Percentiles rank a stretch among this genome's conserved stretches.
Conservation (phyloP, 1,140 invertebrate species). For the Portunus trituberculatus region DNA sequence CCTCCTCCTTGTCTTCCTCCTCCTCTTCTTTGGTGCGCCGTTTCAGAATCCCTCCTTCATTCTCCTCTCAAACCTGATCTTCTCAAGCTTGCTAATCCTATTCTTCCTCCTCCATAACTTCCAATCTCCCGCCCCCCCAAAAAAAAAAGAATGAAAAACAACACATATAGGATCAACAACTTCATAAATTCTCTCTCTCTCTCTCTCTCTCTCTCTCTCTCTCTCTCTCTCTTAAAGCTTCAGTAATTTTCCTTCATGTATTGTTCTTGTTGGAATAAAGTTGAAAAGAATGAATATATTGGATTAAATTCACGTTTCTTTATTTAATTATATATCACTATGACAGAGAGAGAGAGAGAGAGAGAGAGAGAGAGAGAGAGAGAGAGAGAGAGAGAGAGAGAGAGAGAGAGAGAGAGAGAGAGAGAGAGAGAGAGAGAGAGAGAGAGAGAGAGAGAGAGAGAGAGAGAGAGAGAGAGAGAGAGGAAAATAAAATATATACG, state of each 20-base stretch:
- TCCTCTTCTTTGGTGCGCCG: not conserved
- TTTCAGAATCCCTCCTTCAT: not conserved
- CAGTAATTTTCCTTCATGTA: no score
- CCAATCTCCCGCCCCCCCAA: no score
- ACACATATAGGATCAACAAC: no score
- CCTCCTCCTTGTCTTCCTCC: not conserved
- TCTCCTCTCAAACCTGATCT: not conserved
- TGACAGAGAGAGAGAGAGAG: not conserved
- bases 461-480: not conserved
- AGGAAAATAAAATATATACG: not conserved
- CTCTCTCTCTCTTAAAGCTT: not conserved
- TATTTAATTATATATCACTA: no score
- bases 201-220: constrained; percentile 35
- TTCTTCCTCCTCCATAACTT: not conserved
- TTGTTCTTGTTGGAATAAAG: no score
- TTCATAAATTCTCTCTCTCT: not conserved
- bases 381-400: not conserved
- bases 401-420: not conserved
- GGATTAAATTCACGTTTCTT: no score
- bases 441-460: not conserved
- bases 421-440: not conserved
- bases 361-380: not conserved
- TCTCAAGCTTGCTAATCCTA: not conserved
- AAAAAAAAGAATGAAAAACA: not conserved
- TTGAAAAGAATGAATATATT: no score